Conservation (phyloP, 2,797 vertebrate species). For the Muraenolepis orangiensis region DNA sequence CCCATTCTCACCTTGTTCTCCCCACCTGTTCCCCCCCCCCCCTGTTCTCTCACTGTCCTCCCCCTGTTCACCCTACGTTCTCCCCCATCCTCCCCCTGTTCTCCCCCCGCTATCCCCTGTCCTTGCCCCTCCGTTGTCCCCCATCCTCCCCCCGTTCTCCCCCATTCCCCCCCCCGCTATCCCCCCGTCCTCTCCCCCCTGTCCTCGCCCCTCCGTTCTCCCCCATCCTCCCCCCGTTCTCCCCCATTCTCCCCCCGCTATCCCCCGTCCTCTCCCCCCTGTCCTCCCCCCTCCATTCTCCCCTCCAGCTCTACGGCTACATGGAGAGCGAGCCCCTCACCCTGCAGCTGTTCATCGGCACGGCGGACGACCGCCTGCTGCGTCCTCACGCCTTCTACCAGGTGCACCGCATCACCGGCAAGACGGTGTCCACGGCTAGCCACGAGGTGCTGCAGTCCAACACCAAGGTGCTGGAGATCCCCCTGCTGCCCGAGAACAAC, state of each 20-base stretch:
- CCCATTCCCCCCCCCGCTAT: conserved; percentile 38
- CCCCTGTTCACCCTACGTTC: conserved; percentile 74
- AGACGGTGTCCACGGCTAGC: conserved; percentile 97
- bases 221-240: conserved; percentile 39
- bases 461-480: conserved; percentile 98
- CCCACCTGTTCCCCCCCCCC: no score
- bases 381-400: conserved; percentile 99
- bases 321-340: conserved; percentile 95
- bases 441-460: conserved; percentile 94
- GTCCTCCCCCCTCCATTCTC: conserved; percentile 66
- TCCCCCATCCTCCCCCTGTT: no score
- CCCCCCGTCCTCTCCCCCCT: conserved; percentile 22
- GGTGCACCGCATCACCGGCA: conserved; percentile 98
- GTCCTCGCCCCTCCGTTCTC: conserved; percentile 66
- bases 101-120: background rate
- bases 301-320: conserved; percentile 93
- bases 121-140: conserved; percentile 22
- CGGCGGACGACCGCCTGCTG: conserved; percentile 97
- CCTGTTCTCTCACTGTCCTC: conserved; percentile 26
- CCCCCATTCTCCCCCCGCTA: conserved; percentile 11
- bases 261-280: conserved; percentile 21
- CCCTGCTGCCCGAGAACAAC: conserved; percentile 94
- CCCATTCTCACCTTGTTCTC: conserved; percentile 69
- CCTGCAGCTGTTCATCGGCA: conserved; percentile 98
- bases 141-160: conserved; percentile 70